Conservation (phyloP, 2,113 vertebrate species). For the Macquaria australasica region DNA sequence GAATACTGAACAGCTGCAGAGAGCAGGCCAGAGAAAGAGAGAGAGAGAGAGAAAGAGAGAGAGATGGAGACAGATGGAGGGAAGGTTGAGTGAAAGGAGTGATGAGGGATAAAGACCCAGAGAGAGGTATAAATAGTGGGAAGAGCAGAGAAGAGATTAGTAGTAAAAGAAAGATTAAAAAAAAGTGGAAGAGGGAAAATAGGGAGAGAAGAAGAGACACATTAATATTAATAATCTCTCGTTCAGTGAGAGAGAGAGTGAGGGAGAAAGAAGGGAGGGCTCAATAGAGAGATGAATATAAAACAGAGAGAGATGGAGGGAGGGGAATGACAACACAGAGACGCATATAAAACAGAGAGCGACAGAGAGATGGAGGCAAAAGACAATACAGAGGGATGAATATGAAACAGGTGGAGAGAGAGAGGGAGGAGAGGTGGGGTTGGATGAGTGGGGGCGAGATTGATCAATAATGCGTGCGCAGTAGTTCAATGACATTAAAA, state of each 20-base stretch:
- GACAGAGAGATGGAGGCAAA: constrained; percentile 48
- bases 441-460: constrained; percentile 42
- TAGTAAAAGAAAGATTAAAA: constrained; percentile 49
- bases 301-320: constrained; percentile 74
- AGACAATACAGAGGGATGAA: constrained; percentile 68
- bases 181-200: constrained; percentile 58
- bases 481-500: constrained; percentile 77
- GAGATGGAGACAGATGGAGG: constrained; percentile 71
- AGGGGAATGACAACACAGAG: constrained; percentile 66
- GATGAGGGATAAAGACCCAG: constrained; percentile 68
- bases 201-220: constrained; percentile 64
- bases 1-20: constrained; percentile 83
- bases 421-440: constrained; percentile 32
- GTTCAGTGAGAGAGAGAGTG: constrained; percentile 54
- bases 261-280: constrained; percentile 39
- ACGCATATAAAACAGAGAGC: constrained; percentile 67
- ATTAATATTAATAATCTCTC: constrained; percentile 85
- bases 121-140: constrained; percentile 72
- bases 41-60: constrained; percentile 42
- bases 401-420: constrained; percentile 69
- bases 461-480: constrained; percentile 72
- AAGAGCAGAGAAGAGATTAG: constrained; percentile 65
- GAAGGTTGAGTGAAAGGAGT: constrained; percentile 66
- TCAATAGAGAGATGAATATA: constrained; percentile 79
- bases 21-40: constrained; percentile 48